Evolutionary conservation across 2,888 invertebrate genomes (phyloP).

Genomic region (Folsomia manolachei): DNA sequence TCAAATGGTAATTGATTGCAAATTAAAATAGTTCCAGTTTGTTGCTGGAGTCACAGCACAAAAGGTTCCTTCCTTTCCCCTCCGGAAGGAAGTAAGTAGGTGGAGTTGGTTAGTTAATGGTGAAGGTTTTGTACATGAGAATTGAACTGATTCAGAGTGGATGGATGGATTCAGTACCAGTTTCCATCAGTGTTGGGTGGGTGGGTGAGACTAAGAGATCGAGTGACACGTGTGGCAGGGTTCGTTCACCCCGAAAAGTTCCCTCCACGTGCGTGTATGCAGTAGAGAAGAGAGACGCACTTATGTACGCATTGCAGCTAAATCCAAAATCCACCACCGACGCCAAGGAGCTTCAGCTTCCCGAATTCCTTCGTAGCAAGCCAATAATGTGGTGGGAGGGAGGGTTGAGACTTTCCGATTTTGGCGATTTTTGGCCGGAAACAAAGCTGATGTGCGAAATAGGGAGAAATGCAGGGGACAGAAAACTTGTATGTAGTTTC

Average conservation of each 20-base stretch:
- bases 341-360: not conserved
- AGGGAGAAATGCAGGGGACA: no score
- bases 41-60: no score
- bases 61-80: no score
- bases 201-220: not conserved
- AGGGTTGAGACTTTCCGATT: no score
- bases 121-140: not conserved
- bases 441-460: not conserved
- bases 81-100: no score
- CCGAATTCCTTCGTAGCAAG: not conserved
- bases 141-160: not conserved
- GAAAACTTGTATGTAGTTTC: no score
- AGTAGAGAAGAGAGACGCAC: not conserved
- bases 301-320: conserved; percentile 10
- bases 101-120: no score
- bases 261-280: not conserved
- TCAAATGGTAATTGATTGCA: not conserved
- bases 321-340: not conserved
- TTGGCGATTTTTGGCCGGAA: no score
- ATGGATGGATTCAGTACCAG: not conserved
- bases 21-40: no score
- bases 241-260: not conserved
- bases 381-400: not conserved
- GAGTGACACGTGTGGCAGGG: not conserved
- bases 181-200: not conserved